phyloP scores from a whole-genome alignment of 2,888 invertebrate species.

The Drosophila phalerata region DNA sequence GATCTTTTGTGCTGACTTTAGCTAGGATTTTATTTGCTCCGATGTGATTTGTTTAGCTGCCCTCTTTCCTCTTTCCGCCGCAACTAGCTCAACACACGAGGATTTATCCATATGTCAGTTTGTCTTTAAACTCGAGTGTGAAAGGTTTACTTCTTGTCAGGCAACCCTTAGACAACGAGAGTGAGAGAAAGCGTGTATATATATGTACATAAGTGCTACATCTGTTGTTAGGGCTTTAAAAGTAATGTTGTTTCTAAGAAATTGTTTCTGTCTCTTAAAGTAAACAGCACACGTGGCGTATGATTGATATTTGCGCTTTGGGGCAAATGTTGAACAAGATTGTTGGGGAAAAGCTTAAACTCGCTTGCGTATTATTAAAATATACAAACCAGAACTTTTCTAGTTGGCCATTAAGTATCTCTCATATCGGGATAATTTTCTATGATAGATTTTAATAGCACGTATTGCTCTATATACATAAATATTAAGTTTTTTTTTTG shows the following conservation, averaged over 20 bases:
- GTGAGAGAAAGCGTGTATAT: background rate
- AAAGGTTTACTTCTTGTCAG: conserved; percentile 51
- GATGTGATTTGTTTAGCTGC: conserved; percentile 77
- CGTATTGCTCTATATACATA: conserved; percentile 9
- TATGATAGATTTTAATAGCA: conserved; percentile 2
- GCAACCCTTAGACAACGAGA: background rate
- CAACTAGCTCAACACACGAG: conserved; percentile 5
- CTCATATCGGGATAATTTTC: conserved; percentile 27
- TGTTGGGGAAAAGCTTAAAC: conserved; percentile 14
- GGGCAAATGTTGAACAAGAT: conserved; percentile 11
- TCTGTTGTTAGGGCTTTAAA: conserved; percentile 69
- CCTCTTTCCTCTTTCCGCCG: background rate
- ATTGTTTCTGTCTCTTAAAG: conserved; percentile 65
- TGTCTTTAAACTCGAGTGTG: conserved; percentile 72
- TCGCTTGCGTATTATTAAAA: background rate
- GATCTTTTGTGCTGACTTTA: conserved; percentile 69
- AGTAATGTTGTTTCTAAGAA: conserved; percentile 58
- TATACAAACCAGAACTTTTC: background rate
- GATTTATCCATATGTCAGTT: conserved; percentile 57
- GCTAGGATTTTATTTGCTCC: conserved; percentile 70
- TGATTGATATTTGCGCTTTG: conserved; percentile 71
- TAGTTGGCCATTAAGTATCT: background rate
- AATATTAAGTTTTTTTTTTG: background rate
- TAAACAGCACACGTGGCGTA: conserved; percentile 49
- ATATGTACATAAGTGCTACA: conserved; percentile 60